Evolutionary conservation across 2,797 vertebrate genomes (phyloP).

Genomic region (Phataginus tetradactyla): DNA sequence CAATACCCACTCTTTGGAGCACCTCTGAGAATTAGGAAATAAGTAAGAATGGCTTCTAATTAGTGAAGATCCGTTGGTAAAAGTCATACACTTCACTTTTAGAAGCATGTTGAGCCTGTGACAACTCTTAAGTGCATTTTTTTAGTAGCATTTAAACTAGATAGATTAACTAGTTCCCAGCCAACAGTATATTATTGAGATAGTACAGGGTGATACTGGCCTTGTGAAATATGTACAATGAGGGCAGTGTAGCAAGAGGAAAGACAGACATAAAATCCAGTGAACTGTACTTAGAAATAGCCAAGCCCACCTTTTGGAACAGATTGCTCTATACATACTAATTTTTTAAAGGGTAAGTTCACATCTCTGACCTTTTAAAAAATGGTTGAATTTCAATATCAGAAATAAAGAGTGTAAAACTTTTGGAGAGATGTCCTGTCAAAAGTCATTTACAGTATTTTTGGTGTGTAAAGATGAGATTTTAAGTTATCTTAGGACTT

Average conservation of each 20-base stretch:
- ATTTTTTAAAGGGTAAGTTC: slow-evolving; percentile 8
- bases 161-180: not conserved
- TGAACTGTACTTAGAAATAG: not conserved
- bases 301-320: not conserved
- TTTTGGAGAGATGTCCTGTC: not conserved
- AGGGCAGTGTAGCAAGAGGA: not conserved
- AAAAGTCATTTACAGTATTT: not conserved
- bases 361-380: not conserved
- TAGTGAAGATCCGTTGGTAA: not conserved
- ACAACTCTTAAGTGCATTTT: not conserved
- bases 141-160: not conserved
- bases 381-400: not conserved
- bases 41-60: not conserved
- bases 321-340: not conserved
- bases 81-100: not conserved
- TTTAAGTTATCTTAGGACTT: not conserved
- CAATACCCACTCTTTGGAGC: not conserved
- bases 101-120: not conserved
- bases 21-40: not conserved
- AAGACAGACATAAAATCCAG: not conserved
- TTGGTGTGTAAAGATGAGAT: not conserved
- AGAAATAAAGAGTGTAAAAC: not conserved
- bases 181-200: not conserved
- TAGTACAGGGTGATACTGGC: not conserved
- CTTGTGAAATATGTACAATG: not conserved